Percentiles rank a stretch among this genome's conserved stretches.
Conservation (phyloP, 1,140 invertebrate genomes). For the Wiebesia pumilae region DNA sequence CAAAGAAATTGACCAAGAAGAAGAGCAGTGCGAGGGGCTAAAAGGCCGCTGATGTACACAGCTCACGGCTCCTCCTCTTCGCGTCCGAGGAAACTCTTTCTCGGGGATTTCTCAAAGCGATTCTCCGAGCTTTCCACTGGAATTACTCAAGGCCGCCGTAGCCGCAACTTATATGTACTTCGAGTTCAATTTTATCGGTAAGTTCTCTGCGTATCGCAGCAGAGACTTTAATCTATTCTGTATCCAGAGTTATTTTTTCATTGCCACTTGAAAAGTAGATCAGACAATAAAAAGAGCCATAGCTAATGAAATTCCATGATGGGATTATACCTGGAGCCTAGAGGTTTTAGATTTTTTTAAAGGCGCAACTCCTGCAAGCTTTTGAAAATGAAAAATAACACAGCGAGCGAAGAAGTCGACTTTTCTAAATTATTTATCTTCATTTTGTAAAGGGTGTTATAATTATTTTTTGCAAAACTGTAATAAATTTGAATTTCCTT, state of each 20-base stretch:
- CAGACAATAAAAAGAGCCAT: background rate
- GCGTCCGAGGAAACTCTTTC: constrained; percentile 17
- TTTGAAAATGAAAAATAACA: background rate
- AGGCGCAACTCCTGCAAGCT: no score
- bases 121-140: constrained; percentile 33
- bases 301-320: background rate
- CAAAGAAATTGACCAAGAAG: constrained; percentile 47
- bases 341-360: background rate
- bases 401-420: background rate
- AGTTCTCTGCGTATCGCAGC: background rate
- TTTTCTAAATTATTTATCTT: background rate
- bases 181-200: constrained; percentile 27
- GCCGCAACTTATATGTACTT: constrained; percentile 31
- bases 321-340: background rate
- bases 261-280: constrained; percentile 1
- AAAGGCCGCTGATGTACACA: constrained; percentile 33
- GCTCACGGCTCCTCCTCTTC: constrained; percentile 12
- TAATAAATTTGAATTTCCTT: no score
- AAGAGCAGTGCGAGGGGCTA: constrained; percentile 12
- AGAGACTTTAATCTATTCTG: background rate
- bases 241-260: constrained; percentile 18
- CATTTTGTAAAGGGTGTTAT: no score
- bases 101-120: constrained; percentile 29
- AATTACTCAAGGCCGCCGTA: constrained; percentile 33
- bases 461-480: no score